Evolutionary conservation across 2,113 vertebrate species (phyloP).

Genomic region (Clarias magur): DNA sequence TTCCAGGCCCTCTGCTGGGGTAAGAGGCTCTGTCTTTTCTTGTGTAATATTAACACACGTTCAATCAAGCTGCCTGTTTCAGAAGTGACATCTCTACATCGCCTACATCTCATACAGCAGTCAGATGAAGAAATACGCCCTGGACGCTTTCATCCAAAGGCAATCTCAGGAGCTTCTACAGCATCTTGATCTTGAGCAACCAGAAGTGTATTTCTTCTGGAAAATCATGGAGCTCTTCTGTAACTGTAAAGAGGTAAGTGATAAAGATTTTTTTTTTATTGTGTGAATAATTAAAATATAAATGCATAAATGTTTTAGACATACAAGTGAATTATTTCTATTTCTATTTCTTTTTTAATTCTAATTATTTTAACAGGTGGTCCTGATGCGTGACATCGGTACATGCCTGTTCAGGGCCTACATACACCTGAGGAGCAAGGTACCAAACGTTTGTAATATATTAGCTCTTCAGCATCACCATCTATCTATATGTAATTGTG

Average conservation of each 20-base stretch:
- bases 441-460: background rate
- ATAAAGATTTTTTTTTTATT: background rate
- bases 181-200: background rate
- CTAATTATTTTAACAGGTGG: background rate
- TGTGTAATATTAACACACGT: background rate
- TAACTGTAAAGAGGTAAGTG: background rate
- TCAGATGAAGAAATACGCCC: background rate
- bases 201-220: background rate
- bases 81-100: background rate
- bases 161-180: background rate
- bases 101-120: background rate
- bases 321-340: background rate
- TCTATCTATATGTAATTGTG: background rate
- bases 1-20: conserved; percentile 10
- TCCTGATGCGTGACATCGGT: background rate
- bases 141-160: background rate
- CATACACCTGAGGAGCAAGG: background rate
- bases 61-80: background rate
- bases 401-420: background rate
- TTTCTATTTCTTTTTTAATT: too few relatives aligned
- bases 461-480: background rate
- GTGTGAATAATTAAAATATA: too few relatives aligned
- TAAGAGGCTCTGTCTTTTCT: background rate
- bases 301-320: background rate
- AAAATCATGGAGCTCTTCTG: background rate